A percentile compares a stretch with the other conserved stretches of the same genome.
phyloP scores from a whole-genome alignment of 1,140 invertebrate species.

The Drosophila busckii region DNA sequence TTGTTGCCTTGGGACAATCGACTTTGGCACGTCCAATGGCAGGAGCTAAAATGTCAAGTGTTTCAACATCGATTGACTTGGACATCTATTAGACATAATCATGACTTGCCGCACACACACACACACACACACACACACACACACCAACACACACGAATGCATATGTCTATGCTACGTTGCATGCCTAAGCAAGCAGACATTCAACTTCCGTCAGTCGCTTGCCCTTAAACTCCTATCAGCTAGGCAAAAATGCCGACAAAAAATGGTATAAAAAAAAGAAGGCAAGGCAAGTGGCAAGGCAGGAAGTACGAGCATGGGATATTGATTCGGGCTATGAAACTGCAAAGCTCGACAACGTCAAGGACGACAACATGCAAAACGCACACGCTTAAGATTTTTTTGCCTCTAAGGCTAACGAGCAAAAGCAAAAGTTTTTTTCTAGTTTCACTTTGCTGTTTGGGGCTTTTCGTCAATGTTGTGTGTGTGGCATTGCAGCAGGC shows the following conservation, averaged over 20 bases:
- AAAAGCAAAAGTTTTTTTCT: constrained; percentile 24
- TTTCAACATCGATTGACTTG: constrained; percentile 74
- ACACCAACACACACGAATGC: neutral
- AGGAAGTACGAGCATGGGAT: constrained; percentile 44
- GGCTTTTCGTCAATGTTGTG: neutral
- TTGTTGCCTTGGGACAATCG: too few species aligned
- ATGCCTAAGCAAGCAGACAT: constrained; percentile 52
- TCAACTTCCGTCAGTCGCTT: constrained; percentile 41
- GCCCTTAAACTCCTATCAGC: constrained; percentile 2
- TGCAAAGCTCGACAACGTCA: constrained; percentile 28
- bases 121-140: neutral
- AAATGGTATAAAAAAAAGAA: constrained; percentile 1
- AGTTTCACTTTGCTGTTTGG: neutral
- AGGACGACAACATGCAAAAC: constrained; percentile 65
- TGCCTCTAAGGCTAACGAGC: constrained; percentile 35
- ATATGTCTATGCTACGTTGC: constrained; percentile 29
- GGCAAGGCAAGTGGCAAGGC: constrained; percentile 6
- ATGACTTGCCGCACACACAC: constrained; percentile 46
- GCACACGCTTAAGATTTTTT: constrained; percentile 34
- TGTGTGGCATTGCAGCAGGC: constrained; percentile 1
- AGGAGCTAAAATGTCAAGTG: constrained; percentile 61
- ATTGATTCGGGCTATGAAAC: constrained; percentile 55
- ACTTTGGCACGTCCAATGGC: constrained; percentile 23
- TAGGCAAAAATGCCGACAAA: constrained; percentile 3
- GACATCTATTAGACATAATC: constrained; percentile 78